These are phyloP conservation scores for Seriola quinqueradiata DNA, from an alignment of 2,113 vertebrate species.

Conservation along the genomic window DNA sequence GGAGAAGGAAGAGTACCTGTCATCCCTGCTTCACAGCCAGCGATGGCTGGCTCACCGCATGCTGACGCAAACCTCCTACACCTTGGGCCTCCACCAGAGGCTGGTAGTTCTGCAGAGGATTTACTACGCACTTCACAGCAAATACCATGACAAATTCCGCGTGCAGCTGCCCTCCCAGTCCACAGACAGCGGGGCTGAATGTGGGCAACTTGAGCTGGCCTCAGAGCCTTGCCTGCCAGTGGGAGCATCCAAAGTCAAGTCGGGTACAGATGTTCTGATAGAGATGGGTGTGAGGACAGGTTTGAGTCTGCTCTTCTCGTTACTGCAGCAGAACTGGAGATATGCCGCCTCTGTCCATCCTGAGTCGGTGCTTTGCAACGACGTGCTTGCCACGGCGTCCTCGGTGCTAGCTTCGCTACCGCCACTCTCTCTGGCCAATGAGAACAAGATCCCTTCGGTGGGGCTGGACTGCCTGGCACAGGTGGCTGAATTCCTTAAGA, in stretches of 20 bases:
- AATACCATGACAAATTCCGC: constrained; percentile 87
- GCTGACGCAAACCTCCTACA: constrained; percentile 84
- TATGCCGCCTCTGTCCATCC: constrained; percentile 77
- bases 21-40: constrained; percentile 85
- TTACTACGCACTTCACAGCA: constrained; percentile 87
- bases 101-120: constrained; percentile 85
- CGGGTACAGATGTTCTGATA: constrained; percentile 86
- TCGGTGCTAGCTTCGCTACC: constrained; percentile 86
- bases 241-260: constrained; percentile 71
- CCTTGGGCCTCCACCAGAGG: constrained; percentile 83
- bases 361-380: constrained; percentile 85
- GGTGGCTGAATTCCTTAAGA: constrained; percentile 87
- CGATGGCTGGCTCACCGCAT: constrained; percentile 84
- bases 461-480: constrained; percentile 87
- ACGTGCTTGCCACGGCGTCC: constrained; percentile 85
- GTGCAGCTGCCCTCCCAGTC: constrained; percentile 75
- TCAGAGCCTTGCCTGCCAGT: constrained; percentile 74
- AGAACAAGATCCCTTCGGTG: constrained; percentile 87
- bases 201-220: constrained; percentile 74
- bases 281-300: constrained; percentile 89
- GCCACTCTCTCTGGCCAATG: constrained; percentile 86
- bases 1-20: constrained; percentile 86
- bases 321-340: constrained; percentile 88
- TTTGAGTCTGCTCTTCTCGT: constrained; percentile 86
- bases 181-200: constrained; percentile 70